Percentiles rank a stretch among this genome's conserved stretches.
Evolutionary conservation across 2,113 vertebrate species (phyloP).

Genomic region (Rhinopomastus cyanomelas): DNA sequence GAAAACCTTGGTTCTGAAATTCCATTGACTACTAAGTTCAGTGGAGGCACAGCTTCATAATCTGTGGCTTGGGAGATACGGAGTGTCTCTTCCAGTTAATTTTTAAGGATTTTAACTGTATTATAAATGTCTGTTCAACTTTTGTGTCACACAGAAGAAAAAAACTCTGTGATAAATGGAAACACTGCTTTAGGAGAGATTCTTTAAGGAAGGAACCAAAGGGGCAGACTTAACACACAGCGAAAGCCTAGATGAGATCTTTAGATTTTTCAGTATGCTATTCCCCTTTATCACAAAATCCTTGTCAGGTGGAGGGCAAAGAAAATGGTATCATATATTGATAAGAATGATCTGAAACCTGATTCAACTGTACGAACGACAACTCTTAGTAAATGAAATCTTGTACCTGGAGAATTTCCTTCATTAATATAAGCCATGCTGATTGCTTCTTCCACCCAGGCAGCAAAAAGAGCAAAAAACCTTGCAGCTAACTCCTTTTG

Average conservation of each 20-base stretch:
- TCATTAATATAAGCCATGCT: slow-evolving; percentile 42
- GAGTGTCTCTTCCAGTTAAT: not conserved
- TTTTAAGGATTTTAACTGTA: not conserved
- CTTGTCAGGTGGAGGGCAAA: not conserved
- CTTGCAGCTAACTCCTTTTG: not conserved
- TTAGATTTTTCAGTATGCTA: not conserved
- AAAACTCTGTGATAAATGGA: not conserved
- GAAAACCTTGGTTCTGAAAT: not conserved
- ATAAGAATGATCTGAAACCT: not conserved
- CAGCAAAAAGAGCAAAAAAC: not conserved
- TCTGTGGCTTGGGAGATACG: not conserved
- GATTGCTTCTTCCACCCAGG: not conserved
- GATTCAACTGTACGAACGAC: not conserved
- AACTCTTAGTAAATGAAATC: not conserved
- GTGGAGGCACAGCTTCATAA: not conserved
- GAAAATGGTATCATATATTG: not conserved
- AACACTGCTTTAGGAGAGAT: not conserved
- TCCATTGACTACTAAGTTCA: not conserved
- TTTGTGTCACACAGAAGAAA: not conserved
- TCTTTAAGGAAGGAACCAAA: not conserved
- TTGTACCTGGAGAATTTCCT: slow-evolving; percentile 47
- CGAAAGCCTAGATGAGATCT: not conserved
- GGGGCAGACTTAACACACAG: not conserved
- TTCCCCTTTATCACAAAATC: not conserved
- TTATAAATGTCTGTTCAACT: not conserved